Conservation (phyloP, 2,113 vertebrate species). For the Tupaia chinensis region DNA sequence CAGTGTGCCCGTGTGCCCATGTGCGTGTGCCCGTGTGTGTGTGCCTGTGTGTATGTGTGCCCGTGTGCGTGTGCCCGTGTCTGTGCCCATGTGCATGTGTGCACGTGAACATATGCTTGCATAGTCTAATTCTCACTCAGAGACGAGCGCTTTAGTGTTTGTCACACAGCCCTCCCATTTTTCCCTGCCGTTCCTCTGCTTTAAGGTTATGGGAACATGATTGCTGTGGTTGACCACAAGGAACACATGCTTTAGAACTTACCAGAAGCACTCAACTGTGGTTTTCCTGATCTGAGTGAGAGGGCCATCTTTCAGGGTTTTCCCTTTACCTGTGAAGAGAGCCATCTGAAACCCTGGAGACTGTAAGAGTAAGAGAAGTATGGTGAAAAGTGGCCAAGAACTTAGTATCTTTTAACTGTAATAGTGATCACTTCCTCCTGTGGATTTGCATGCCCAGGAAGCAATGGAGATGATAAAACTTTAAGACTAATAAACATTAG, state of each 20-base stretch:
- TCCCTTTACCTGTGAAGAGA: not conserved
- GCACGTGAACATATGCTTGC: fast-evolving
- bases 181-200: not conserved
- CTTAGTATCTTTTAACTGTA: no score
- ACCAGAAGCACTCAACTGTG: conserved; percentile 7
- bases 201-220: not conserved
- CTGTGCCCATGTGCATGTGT: not conserved
- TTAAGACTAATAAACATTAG: not conserved
- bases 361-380: not conserved
- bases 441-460: not conserved
- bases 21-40: no score
- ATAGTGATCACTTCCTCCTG: fast-evolving
- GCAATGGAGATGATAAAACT: not conserved
- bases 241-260: not conserved
- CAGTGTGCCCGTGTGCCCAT: not conserved
- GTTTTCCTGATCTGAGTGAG: conserved; percentile 9
- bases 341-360: not conserved
- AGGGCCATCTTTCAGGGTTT: not conserved
- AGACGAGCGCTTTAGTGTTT: not conserved
- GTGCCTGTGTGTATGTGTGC: not conserved
- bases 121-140: not conserved
- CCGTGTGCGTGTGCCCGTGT: not conserved
- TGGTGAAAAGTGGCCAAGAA: not conserved
- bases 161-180: fast-evolving
- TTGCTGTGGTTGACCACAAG: not conserved